These are phyloP conservation scores for Perca fluviatilis DNA, from an alignment of 2,113 vertebrate species.

Conservation along the genomic window DNA sequence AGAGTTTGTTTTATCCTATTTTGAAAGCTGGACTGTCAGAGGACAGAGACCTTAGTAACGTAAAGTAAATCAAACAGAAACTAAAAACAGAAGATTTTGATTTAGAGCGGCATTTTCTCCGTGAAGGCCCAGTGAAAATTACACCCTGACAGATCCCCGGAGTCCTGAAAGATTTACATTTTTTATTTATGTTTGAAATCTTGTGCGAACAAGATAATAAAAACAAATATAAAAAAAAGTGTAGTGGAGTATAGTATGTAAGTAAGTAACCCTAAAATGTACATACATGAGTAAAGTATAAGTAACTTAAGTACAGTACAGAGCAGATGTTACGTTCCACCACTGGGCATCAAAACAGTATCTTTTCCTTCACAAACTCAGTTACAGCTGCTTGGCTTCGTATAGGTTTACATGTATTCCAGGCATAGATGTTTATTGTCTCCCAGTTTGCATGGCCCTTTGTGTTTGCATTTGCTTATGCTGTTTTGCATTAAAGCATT, in stretches of 20 bases:
- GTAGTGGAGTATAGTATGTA: too few species aligned
- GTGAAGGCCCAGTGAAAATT: not conserved
- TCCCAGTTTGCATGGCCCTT: conserved; percentile 6
- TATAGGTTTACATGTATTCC: not conserved
- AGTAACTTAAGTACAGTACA: too few species aligned
- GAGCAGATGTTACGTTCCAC: not conserved
- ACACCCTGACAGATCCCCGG: not conserved
- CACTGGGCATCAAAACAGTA: not conserved
- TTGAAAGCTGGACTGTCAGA: not conserved
- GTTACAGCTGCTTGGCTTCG: not conserved
- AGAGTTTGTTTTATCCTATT: not conserved
- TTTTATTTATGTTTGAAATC: too few species aligned
- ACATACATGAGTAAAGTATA: too few species aligned
- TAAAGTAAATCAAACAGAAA: not conserved
- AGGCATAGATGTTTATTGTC: conserved; percentile 11
- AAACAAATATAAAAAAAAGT: too few species aligned
- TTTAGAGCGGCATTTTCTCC: not conserved
- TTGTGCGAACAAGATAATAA: too few species aligned
- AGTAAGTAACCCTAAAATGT: too few species aligned
- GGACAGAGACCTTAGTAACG: not conserved
- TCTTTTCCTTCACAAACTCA: not conserved
- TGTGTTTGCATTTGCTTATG: not conserved
- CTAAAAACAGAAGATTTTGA: not conserved
- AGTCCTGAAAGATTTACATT: too few species aligned
- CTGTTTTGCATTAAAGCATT: conserved; percentile 46